phyloP scores from a whole-genome alignment of 1,140 invertebrate genomes.

The Diploscapter pachys region DNA sequence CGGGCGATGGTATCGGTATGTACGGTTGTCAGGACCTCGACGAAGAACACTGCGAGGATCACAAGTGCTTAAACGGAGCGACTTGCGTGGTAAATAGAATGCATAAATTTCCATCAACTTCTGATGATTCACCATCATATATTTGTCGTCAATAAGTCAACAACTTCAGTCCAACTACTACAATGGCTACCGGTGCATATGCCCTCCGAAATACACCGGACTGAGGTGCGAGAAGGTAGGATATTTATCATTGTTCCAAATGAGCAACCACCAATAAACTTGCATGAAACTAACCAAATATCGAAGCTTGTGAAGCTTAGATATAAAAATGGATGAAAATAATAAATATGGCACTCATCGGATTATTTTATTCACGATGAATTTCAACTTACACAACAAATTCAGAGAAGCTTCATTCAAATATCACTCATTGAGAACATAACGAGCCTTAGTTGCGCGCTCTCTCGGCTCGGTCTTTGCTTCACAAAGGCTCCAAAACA shows the following conservation, averaged over 20 bases:
- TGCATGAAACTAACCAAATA: not conserved
- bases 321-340: too few species aligned
- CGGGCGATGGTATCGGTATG: conserved; percentile 59
- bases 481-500: too few species aligned
- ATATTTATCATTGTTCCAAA: not conserved
- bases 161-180: conserved; percentile 10
- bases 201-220: conserved; percentile 15
- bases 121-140: too few species aligned
- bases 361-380: too few species aligned
- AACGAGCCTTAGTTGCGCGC: too few species aligned
- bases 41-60: conserved; percentile 1
- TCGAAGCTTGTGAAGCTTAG: too few species aligned
- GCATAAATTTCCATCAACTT: too few species aligned
- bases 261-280: not conserved
- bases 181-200: conserved; percentile 13
- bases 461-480: too few species aligned
- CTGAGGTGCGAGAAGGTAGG: conserved; percentile 21
- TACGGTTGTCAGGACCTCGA: conserved; percentile 52
- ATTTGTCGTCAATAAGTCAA: too few species aligned
- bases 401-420: not conserved
- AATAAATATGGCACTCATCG: too few species aligned
- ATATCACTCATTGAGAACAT: not conserved
- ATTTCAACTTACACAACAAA: too few species aligned
- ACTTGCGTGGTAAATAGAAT: conserved; percentile 53
- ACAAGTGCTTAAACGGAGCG: conserved; percentile 49